phyloP scores from a whole-genome alignment of 2,888 invertebrate genomes.

The Protodeltote pygarga region DNA sequence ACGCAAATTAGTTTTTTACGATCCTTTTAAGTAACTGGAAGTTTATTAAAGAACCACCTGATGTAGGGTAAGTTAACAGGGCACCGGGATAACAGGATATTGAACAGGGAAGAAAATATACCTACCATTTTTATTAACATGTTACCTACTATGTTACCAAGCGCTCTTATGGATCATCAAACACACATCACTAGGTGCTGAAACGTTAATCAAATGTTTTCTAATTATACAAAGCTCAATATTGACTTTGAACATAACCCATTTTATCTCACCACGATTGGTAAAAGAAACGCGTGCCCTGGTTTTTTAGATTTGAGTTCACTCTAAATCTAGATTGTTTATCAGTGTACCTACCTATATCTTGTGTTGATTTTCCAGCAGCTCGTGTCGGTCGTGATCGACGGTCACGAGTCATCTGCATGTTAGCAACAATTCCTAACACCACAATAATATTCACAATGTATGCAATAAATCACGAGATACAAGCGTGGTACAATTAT shows the following conservation, averaged over 20 bases:
- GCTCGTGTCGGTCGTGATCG: background rate
- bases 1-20: slow-evolving; percentile 35
- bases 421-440: slow-evolving; percentile 26
- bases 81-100: background rate
- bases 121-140: no score
- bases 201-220: slow-evolving; percentile 14
- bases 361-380: background rate
- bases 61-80: no score
- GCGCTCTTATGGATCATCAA: no score
- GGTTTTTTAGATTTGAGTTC: no score
- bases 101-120: background rate
- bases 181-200: no score
- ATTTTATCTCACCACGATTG: no score
- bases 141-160: no score
- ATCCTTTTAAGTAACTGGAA: slow-evolving; percentile 19
- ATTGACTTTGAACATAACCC: background rate
- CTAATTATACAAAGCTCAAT: background rate
- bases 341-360: no score
- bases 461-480: slow-evolving; percentile 25
- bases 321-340: no score
- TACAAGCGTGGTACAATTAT: slow-evolving; percentile 26
- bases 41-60: slow-evolving; percentile 26
- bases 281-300: no score
- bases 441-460: slow-evolving; percentile 14
- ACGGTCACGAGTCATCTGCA: slow-evolving; percentile 5